Percentiles rank a stretch among this genome's conserved stretches.
These are phyloP conservation scores for Hydrocynus forskahlii DNA, from an alignment of 2,797 vertebrate genomes.

Conservation along the genomic window DNA sequence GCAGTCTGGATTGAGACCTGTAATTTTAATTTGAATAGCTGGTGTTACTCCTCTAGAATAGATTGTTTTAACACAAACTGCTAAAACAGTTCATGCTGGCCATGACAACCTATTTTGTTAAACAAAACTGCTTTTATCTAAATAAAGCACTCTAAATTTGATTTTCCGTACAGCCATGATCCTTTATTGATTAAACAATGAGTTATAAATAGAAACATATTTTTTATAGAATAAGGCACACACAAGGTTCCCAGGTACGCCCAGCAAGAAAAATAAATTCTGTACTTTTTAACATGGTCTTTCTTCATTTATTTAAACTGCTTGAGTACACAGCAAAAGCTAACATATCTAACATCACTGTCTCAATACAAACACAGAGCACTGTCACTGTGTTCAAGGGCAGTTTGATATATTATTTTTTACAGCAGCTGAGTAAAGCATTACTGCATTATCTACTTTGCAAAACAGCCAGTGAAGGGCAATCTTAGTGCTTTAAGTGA, in stretches of 20 bases:
- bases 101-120: too few species aligned
- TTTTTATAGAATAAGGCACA: background rate
- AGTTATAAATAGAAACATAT: background rate
- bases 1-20: background rate
- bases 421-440: conserved; percentile 7
- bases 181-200: background rate
- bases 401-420: conserved; percentile 16
- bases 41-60: background rate
- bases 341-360: too few species aligned
- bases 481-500: background rate
- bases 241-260: background rate
- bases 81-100: too few species aligned
- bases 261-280: background rate
- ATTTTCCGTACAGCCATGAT: background rate
- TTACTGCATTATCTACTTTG: background rate
- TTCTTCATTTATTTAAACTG: too few species aligned
- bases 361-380: background rate
- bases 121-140: too few species aligned
- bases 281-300: background rate
- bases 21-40: background rate
- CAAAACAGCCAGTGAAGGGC: background rate
- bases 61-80: too few species aligned
- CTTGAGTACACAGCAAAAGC: background rate
- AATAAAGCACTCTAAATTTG: too few species aligned
- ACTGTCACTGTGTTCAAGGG: conserved; percentile 2